Conservation (phyloP, 37 sponge, comb jelly and placozoan species). For the Halisarca cf. caerulea region DNA sequence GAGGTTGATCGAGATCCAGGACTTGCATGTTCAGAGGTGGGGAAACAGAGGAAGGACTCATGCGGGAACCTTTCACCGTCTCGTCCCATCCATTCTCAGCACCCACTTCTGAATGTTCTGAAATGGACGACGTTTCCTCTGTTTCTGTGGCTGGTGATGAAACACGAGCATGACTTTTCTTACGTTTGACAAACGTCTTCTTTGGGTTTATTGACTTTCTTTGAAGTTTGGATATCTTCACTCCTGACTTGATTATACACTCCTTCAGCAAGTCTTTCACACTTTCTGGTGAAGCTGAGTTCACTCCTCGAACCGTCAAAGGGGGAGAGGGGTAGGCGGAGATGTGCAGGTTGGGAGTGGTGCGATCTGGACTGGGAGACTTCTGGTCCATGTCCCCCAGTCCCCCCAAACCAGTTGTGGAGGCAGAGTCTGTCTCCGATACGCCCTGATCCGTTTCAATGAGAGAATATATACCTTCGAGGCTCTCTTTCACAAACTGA, state of each 20-base stretch:
- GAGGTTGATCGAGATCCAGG: too few relatives aligned
- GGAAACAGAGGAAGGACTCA: background rate
- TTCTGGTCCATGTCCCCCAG: background rate
- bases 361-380: background rate
- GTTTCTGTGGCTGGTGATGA: background rate
- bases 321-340: background rate
- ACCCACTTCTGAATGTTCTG: background rate
- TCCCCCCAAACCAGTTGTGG: background rate
- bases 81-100: slow-evolving; percentile 9
- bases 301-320: background rate
- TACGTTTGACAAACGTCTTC: background rate
- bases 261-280: background rate
- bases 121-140: background rate
- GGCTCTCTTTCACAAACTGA: background rate
- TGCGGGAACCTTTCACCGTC: background rate
- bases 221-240: background rate
- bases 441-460: too few relatives aligned
- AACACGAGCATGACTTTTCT: too few relatives aligned
- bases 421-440: too few relatives aligned
- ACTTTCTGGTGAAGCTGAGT: background rate
- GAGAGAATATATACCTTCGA: too few relatives aligned
- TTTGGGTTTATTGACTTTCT: background rate
- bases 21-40: background rate
- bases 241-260: background rate
- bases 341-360: background rate